These are phyloP conservation scores for Prunella himalayana DNA, from an alignment of 2,113 vertebrate species.

Conservation along the genomic window DNA sequence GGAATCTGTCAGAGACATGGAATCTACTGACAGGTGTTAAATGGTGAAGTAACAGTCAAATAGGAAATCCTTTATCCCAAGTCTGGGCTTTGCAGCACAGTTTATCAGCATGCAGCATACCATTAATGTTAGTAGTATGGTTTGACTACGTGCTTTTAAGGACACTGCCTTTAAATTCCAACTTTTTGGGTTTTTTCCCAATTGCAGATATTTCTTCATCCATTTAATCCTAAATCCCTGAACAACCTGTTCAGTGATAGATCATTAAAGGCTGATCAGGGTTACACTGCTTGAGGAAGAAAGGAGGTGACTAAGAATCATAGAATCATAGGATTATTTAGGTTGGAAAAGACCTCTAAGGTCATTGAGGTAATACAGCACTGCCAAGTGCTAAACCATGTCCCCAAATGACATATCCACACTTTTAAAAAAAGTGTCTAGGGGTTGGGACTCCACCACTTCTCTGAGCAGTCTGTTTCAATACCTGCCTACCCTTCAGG, in stretches of 20 bases:
- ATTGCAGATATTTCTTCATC: background rate
- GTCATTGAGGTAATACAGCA: background rate
- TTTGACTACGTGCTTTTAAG: background rate
- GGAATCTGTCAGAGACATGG: background rate
- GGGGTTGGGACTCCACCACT: background rate
- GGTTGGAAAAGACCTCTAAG: background rate
- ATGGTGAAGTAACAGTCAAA: background rate
- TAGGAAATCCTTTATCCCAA: background rate
- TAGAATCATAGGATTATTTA: background rate
- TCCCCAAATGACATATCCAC: background rate
- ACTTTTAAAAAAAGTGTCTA: background rate
- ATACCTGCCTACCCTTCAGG: background rate
- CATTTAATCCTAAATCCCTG: background rate
- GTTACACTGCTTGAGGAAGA: background rate
- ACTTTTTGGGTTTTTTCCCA: background rate
- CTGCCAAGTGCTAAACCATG: background rate
- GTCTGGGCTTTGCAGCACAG: background rate
- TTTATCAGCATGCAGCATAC: background rate
- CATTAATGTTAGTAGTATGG: background rate
- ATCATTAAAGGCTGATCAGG: background rate
- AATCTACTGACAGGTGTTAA: background rate
- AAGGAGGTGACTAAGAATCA: background rate
- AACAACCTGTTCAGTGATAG: background rate
- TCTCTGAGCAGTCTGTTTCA: background rate
- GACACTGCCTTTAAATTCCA: rapidly evolving